Percentiles rank a stretch among this genome's conserved stretches.
These are phyloP conservation scores for Danio jaintianensis DNA, from an alignment of 2,797 vertebrate genomes.

Conservation along the genomic window DNA sequence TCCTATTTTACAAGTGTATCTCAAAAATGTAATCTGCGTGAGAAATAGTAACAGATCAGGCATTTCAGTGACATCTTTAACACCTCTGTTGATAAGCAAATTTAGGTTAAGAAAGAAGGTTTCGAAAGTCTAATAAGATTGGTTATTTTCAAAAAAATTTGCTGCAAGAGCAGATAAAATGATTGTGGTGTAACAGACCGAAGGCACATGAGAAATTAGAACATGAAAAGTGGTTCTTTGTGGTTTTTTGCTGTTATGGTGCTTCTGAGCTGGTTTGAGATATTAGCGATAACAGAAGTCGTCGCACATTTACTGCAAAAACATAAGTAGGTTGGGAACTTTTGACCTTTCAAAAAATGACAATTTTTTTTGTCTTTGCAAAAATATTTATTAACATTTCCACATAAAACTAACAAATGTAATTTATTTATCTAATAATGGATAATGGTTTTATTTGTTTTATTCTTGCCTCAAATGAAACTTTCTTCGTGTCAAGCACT, in stretches of 20 bases:
- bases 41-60: not conserved
- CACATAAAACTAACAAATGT: not conserved
- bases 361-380: not conserved
- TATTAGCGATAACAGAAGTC: not conserved
- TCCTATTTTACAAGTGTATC: not conserved
- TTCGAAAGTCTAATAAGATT: not conserved
- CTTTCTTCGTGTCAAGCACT: not conserved
- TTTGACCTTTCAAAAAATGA: not conserved
- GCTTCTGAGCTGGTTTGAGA: not conserved
- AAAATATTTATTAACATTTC: not conserved
- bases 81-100: too few relatives aligned
- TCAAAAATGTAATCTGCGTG: not conserved
- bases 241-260: not conserved
- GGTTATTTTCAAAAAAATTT: not conserved
- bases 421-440: not conserved
- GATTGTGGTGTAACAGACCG: not conserved
- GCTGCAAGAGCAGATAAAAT: not conserved
- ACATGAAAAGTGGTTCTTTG: not conserved
- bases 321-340: not conserved
- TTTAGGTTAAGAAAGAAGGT: too few relatives aligned
- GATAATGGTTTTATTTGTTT: not conserved
- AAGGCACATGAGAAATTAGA: not conserved
- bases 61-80: not conserved
- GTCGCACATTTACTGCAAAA: not conserved
- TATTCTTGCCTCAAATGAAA: not conserved